These are phyloP conservation scores for Sebastes taczanowskii DNA, from an alignment of 2,797 vertebrate species.

Conservation along the genomic window DNA sequence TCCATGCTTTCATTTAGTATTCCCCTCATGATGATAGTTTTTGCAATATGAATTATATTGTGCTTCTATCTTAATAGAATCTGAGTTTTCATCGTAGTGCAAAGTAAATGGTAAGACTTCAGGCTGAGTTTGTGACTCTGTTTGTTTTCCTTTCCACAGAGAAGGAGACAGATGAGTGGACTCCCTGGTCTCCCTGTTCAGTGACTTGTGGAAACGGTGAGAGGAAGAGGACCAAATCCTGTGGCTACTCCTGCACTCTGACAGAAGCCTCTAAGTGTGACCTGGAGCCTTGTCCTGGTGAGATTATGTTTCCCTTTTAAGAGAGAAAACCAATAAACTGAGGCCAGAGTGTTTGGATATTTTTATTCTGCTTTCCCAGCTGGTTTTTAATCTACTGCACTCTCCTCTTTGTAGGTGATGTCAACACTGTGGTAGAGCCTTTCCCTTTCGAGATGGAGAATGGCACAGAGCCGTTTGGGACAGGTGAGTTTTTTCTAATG, in stretches of 20 bases:
- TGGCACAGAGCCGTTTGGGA: constrained; percentile 85
- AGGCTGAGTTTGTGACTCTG: background rate
- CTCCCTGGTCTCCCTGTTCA: constrained; percentile 89
- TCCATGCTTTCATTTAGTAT: background rate
- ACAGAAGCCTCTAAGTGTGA: constrained; percentile 88
- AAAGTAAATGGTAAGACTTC: background rate
- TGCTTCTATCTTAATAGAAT: background rate
- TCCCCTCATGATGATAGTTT: background rate
- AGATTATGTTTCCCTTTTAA: constrained; percentile 34
- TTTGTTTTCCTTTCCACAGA: constrained; percentile 72
- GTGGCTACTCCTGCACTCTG: constrained; percentile 89
- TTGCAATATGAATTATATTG: background rate
- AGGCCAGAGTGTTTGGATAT: background rate
- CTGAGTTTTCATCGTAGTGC: background rate
- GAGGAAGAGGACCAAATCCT: constrained; percentile 89
- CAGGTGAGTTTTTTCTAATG: constrained; percentile 80
- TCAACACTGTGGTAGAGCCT: constrained; percentile 76
- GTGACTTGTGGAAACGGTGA: constrained; percentile 87
- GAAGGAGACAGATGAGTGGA: constrained; percentile 90
- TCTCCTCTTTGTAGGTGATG: constrained; percentile 70
- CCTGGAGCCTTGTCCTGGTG: constrained; percentile 87
- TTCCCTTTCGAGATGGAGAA: constrained; percentile 85
- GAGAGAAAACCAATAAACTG: background rate
- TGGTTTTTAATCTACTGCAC: background rate
- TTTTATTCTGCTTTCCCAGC: background rate